Evolutionary conservation across 2,113 vertebrate genomes (phyloP), one percentile per base, ranked within the genome.

Genomic region (Sander lucioperca): DNA sequence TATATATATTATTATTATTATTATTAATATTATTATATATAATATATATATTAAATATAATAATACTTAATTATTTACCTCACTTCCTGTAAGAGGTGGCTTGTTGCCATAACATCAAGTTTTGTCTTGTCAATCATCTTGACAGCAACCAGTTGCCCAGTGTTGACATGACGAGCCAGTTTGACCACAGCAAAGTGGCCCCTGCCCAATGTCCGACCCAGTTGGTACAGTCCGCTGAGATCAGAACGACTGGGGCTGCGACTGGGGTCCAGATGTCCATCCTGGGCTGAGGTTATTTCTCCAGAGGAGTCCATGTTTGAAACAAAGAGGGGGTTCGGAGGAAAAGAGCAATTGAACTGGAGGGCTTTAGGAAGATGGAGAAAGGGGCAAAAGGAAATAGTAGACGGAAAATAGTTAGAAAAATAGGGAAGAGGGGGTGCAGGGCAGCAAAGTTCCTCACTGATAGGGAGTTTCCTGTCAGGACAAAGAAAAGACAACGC

Each of bases 101-200:
- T 96, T 0, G 95, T 94, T 0, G 96, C 96, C 74, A 96, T 90
- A 7, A 94, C 86, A 0, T 95, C 96, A 79, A 97, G 94, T 83
- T 97, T 97, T 56, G 94, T 96, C 93, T 97, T 97, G 89, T 97
- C 96, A 15, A 97, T 97, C 91, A 97, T 96, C 92, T 97, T 97
- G 82, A 97, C 93, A 0, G 97, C 97, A 83, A 97, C 97, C 13
- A 96, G 93, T 84, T 97, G 95, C 19, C 97, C 95, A 0, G 97
- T 97, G 94, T 95, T 96, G 79, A 97, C 94, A 0, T 97, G 96
- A 9, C 97, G 96, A 0, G 95, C 97, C 86, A 97, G 94, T 84
- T 96, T 96, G 82, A 97, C 97, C 86, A 97, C 96, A 0, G 97
- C 97, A 0, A 96, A 97, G 93, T 97, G 97, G 1, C 97, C 97